phyloP scores from a whole-genome alignment of 1,140 invertebrate genomes.

The Luehdorfia chinensis region DNA sequence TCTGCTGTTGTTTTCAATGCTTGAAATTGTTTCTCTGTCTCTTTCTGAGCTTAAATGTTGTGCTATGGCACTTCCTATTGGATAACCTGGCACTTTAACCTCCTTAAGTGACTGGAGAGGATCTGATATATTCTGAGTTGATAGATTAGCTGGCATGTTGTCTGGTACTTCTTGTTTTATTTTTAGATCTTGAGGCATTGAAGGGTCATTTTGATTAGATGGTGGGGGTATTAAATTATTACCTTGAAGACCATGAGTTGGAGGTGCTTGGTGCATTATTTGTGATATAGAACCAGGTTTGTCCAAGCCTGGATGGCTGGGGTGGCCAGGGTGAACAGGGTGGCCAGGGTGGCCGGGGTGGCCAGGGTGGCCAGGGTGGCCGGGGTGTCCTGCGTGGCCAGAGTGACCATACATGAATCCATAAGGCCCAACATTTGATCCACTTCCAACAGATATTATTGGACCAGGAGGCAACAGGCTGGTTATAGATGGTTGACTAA shows the following conservation, averaged over 20 bases:
- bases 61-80: conserved; percentile 70
- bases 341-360: conserved; percentile 55
- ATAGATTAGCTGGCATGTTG: conserved; percentile 67
- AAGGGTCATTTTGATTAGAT: conserved; percentile 68
- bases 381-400: too few species aligned
- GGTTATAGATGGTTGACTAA: conserved; percentile 75
- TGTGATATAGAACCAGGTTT: conserved; percentile 65
- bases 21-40: conserved; percentile 67
- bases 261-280: conserved; percentile 76
- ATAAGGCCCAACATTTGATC: conserved; percentile 72
- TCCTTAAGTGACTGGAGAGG: conserved; percentile 88
- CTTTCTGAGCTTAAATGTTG: conserved; percentile 67
- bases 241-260: conserved; percentile 62
- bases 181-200: conserved; percentile 87
- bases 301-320: conserved; percentile 52
- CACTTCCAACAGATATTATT: conserved; percentile 77
- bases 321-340: conserved; percentile 59
- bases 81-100: conserved; percentile 88
- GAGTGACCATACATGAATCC: too few species aligned
- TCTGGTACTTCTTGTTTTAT: conserved; percentile 86
- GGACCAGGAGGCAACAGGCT: conserved; percentile 76
- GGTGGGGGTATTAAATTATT: conserved; percentile 48
- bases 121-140: conserved; percentile 79
- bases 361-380: conserved; percentile 60
- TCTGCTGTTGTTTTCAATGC: conserved; percentile 65